Evolutionary conservation across 2,797 vertebrate species (phyloP).

Genomic region (Notamacropus eugenii): DNA sequence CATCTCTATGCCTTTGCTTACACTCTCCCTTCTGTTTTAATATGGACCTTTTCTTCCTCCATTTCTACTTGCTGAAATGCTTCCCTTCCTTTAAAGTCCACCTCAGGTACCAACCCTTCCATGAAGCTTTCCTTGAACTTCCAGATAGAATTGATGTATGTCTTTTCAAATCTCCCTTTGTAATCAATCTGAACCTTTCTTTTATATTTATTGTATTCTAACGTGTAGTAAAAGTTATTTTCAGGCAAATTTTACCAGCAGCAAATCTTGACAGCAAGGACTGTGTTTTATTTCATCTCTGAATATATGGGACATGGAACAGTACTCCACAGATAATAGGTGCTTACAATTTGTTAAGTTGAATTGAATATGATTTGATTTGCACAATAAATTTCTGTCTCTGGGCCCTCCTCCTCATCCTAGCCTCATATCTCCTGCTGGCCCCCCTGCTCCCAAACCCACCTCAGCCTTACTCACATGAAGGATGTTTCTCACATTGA

Average conservation of each 20-base stretch:
- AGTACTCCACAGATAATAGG: not conserved
- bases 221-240: not conserved
- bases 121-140: not conserved
- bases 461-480: slow-evolving; percentile 87
- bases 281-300: not conserved
- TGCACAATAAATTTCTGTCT: not conserved
- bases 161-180: not conserved
- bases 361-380: not conserved
- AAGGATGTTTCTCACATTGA: slow-evolving; percentile 94
- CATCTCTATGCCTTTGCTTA: not conserved
- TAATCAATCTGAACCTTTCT: not conserved
- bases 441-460: fast-evolving
- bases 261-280: not conserved
- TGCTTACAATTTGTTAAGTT: not conserved
- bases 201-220: not conserved
- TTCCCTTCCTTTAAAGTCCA: not conserved
- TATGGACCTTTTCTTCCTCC: not conserved
- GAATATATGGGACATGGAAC: not conserved
- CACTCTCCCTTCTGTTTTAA: not conserved
- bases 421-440: not conserved
- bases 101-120: not conserved
- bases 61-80: not conserved
- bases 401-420: not conserved
- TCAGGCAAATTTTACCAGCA: not conserved
- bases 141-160: not conserved